Base-by-base conservation (phyloP, 1,140 invertebrate species). In the Aphelenchoides besseyi region DNA sequence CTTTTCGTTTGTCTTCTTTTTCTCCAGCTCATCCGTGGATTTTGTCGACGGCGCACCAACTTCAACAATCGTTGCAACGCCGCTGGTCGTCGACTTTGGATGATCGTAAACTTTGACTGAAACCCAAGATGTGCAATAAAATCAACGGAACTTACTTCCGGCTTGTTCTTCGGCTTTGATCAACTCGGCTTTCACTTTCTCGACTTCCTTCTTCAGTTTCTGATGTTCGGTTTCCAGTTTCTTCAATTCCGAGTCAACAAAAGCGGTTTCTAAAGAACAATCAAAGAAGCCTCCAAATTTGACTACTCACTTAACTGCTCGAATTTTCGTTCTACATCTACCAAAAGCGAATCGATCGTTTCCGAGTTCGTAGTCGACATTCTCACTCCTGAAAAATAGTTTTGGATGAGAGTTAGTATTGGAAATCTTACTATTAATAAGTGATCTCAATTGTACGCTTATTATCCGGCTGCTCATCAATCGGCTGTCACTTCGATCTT, bases 101-200 rank as follows among this genome's bases (percentile, higher is more conserved):
- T 48, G 41, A 23, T 12, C 41, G 41, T 16, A 12, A 12, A 48
- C 41, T 12, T 12, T 12, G 41, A 48, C 41, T 48, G 41, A 12
- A 48, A 48, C 23, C 41, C 12, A 48, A 48, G 41, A 23, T n/a
- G n/a, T n/a, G 23, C 12, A 48, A 48, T 48, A 12, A 48, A 48
- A 48, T 48, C 12, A 48, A 48, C 23, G 41, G 41, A 48, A 48
- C 41, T 12, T 48, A 48, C 55, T 59, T 12, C 18, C 18, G 55
- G 5, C 18, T 23, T 8, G 26, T 8, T 8, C 23, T 23, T 59
- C 18, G 5, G 26, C 32, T 59, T 59, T 59, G 5, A 33, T 59
- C 55, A 18, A 59, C 55, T 5, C 55, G 26, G 18, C 55, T 23
- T 59, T 59, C 18, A 59, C 12, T 12, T 59, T 59, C 55, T 59